Conservation (phyloP, 2,113 vertebrate species). For the Strix uralensis region DNA sequence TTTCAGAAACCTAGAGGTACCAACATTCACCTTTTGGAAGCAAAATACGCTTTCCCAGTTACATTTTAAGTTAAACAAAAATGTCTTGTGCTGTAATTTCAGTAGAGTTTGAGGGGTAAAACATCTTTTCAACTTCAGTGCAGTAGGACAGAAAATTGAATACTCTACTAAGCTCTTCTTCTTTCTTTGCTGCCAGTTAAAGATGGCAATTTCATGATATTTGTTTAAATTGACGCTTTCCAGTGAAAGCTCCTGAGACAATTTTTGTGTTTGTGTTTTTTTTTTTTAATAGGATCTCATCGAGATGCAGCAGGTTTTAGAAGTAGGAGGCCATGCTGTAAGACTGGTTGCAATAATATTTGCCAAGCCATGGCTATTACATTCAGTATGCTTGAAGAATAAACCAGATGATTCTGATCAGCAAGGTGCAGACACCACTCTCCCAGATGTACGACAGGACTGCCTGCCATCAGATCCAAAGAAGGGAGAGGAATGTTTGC, state of each 20-base stretch:
- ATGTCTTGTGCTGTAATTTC: background rate
- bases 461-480: background rate
- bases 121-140: background rate
- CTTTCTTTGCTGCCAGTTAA: background rate
- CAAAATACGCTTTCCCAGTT: background rate
- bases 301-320: slow-evolving; percentile 74
- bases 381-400: slow-evolving; percentile 48
- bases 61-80: background rate
- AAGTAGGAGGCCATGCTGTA: slow-evolving; percentile 72
- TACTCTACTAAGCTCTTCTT: background rate
- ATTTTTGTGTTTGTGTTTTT: background rate
- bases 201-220: background rate
- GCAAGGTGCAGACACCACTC: background rate
- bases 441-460: background rate
- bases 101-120: background rate
- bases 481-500: background rate
- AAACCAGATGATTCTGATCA: background rate
- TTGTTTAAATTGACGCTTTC: background rate
- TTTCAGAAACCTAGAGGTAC: background rate
- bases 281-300: slow-evolving; percentile 73
- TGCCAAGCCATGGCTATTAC: slow-evolving; percentile 79
- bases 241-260: background rate
- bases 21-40: background rate
- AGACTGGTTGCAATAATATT: slow-evolving; percentile 75
- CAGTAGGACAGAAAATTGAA: background rate